A percentile compares a stretch with the other conserved stretches of the same genome.
Conservation (phyloP, 2,888 invertebrate genomes). For the Morinoia aosen region DNA sequence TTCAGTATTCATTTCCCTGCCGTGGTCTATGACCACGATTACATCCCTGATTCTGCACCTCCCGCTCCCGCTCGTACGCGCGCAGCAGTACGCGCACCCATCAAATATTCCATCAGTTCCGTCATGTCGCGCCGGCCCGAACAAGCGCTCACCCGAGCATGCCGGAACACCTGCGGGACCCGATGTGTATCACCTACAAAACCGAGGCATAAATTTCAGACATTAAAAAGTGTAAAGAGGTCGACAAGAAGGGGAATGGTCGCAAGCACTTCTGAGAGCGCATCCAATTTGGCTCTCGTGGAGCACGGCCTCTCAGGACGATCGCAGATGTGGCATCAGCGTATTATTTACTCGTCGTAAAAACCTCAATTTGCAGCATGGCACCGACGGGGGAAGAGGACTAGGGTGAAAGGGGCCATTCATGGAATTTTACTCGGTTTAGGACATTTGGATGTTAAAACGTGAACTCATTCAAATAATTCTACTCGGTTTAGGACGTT, state of each 20-base stretch:
- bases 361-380: constrained; percentile 16
- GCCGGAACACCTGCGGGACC: background rate
- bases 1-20: no score
- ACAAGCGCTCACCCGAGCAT: background rate
- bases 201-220: background rate
- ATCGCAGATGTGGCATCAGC: background rate
- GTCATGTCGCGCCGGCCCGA: background rate
- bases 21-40: no score
- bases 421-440: background rate
- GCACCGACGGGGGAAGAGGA: background rate
- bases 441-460: background rate
- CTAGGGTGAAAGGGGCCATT: background rate
- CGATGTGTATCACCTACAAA: background rate
- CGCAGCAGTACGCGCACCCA: background rate
- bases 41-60: no score
- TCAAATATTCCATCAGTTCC: background rate
- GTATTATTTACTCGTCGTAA: constrained; percentile 22
- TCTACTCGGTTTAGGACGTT: no score
- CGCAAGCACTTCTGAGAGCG: background rate
- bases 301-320: background rate
- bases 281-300: constrained; percentile 19
- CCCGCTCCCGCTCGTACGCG: no score
- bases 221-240: background rate
- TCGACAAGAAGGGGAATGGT: background rate
- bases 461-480: no score